These are phyloP conservation scores for Armadillidium nasatum DNA, from an alignment of 1,140 invertebrate genomes.

Conservation along the genomic window DNA sequence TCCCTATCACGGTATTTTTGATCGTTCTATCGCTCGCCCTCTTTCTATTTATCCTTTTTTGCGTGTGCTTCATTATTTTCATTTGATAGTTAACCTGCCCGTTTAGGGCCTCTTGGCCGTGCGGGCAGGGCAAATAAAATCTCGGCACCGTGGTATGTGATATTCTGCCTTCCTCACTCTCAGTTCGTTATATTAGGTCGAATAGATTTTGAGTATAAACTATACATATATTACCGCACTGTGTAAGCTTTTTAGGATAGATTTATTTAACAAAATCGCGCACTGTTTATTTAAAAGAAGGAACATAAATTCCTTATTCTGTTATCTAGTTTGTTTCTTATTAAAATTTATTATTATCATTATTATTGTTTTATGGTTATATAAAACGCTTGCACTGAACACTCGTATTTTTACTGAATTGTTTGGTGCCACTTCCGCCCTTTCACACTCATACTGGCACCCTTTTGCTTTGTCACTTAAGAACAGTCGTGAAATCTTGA, in stretches of 20 bases:
- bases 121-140: not conserved
- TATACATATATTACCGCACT: too few relatives aligned
- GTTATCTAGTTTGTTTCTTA: too few relatives aligned
- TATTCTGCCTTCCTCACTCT: slow-evolving; percentile 10
- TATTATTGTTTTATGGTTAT: not conserved
- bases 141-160: not conserved
- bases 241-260: too few relatives aligned
- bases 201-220: not conserved
- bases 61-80: slow-evolving; percentile 43
- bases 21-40: slow-evolving; percentile 41
- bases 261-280: too few relatives aligned
- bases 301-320: too few relatives aligned
- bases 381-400: not conserved
- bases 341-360: too few relatives aligned
- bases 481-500: not conserved
- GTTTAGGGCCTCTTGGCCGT: slow-evolving; percentile 9
- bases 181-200: not conserved
- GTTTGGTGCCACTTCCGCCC: slow-evolving; percentile 9
- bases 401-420: not conserved
- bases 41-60: slow-evolving; percentile 42
- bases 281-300: too few relatives aligned
- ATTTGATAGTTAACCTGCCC: slow-evolving; percentile 36
- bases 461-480: slow-evolving; percentile 7
- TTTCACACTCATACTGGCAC: not conserved
- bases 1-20: slow-evolving; percentile 42